Evolutionary conservation across 1,140 invertebrate species (phyloP), one percentile per base, ranked within the genome.

Genomic region (Hypothenemus hampei): DNA sequence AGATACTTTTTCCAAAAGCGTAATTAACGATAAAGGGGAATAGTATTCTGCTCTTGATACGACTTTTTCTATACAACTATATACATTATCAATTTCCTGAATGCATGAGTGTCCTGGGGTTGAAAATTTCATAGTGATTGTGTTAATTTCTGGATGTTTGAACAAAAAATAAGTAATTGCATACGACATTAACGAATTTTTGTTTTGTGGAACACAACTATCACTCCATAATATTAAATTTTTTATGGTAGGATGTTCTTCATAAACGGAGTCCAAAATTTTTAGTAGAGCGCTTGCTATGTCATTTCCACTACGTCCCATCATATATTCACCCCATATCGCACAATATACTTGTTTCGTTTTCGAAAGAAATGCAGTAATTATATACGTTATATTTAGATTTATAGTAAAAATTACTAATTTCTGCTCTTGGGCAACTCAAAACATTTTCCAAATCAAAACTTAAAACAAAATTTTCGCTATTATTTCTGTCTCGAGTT

Each of bases 191-290:
- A 65, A 31, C 10, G 57, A 64, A 48, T 66, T 68, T 40, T 33
- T 51, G 58, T 65, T 68, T 61, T 64, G 61, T 3, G 63, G 60
- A 16, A 65, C 57, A 45, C 65, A 68, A 29, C 44, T 62, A 45
- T 67, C 61, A 40, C 57, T 64, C 61, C 65, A 66, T n/a, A 61
- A 19, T 36, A 60, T 54, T 36, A 62, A 39, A 31, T 61, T 31
- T 13, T 36, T 58, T 40, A 39, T 21, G 13, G 11, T 16, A 6
- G 56, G 48, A 26, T 59, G 26, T 19, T 61, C 49, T n/a, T 10
- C 20, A 33, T 55, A 8, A 19, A 65, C 61, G 16, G 4, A 11
- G 10, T 46, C 20, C 37, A 65, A 48, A 47, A 65, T 65, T 60
- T 62, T 62, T 2, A 37, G 4, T 10, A 62, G 13, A 3, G 63